Evolutionary conservation across 2,888 invertebrate genomes (phyloP), one percentile per base, ranked within the genome.

Genomic region (Volucella bombylans): DNA sequence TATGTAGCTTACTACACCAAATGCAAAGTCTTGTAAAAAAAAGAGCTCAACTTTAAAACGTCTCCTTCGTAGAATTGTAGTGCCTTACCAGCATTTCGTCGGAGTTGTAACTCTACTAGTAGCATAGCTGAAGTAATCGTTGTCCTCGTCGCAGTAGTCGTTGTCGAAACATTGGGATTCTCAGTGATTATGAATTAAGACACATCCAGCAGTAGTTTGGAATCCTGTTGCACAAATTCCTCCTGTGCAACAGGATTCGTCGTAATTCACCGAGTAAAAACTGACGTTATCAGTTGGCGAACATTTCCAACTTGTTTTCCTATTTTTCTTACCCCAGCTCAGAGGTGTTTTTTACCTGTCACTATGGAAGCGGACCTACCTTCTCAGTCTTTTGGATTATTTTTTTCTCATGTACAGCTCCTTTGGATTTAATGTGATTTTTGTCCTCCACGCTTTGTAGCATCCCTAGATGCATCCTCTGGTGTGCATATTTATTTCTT

Each of bases 101-200:
- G 14, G 59, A 4, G 65, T 62, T 18, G 39, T 68, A 9, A 45
- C 64, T 31, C 31, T 31, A 6, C 31, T 31, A 6, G 31, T 31
- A 31, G 31, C 31, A 31, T 31, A 31, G 31, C 31, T 31, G 6
- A 31, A 6, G 31, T 52, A n/a, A 39, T 73, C 49, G 71, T 64
- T 18, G 67, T 68, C 68, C n/a, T 69, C 10, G 57, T 50, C 59
- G 78, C 69, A 50, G 47, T 74, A 55, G 71, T 81, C 76, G 69
- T 72, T 81, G 85, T 76, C 81, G 85, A 85, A 85, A 85, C 85
- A 85, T 72, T 31, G 76, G 80, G 85, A 85, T 85, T 85, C 67
- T 61, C 81, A 68, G 85, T 85, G 85, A 85, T 85, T 85, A 85
- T 85, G 85, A 85, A 85, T 85, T 81, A 85, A 85, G 81, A 81